phyloP scores from a whole-genome alignment of 2,113 vertebrate genomes.

The Ophiodon elongatus region DNA sequence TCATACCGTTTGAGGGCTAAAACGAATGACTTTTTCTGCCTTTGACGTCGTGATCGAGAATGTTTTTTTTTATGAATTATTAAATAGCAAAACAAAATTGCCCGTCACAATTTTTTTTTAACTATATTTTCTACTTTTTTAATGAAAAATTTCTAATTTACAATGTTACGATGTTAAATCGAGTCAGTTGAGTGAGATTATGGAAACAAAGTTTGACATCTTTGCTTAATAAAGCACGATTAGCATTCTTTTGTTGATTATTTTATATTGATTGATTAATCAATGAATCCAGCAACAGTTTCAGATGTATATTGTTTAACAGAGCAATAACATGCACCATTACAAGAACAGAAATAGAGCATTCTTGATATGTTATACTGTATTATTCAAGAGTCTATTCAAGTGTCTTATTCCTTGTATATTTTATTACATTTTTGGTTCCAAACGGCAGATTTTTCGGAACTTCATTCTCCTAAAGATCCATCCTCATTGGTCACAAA shows the following conservation, averaged over 20 bases:
- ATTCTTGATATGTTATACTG: background rate
- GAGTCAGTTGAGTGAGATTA: background rate
- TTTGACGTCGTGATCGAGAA: background rate
- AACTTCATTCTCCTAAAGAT: background rate
- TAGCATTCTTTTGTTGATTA: too few species aligned
- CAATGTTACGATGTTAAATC: background rate
- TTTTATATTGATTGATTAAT: background rate
- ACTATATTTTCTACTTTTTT: too few species aligned
- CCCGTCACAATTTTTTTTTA: too few species aligned
- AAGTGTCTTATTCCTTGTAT: background rate
- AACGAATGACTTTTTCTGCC: background rate
- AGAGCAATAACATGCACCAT: too few species aligned
- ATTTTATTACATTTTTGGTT: background rate
- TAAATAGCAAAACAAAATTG: too few species aligned
- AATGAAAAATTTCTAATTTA: background rate
- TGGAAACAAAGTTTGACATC: background rate
- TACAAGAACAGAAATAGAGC: background rate
- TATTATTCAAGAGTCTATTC: background rate
- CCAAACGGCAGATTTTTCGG: background rate
- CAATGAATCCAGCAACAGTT: background rate
- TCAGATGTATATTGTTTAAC: background rate
- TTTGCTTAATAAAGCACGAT: background rate
- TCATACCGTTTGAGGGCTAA: slow-evolving; percentile 8
- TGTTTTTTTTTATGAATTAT: too few species aligned
- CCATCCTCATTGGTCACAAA: background rate